phyloP scores from a whole-genome alignment of 2,888 invertebrate genomes.

The Melinaea menophilus region DNA sequence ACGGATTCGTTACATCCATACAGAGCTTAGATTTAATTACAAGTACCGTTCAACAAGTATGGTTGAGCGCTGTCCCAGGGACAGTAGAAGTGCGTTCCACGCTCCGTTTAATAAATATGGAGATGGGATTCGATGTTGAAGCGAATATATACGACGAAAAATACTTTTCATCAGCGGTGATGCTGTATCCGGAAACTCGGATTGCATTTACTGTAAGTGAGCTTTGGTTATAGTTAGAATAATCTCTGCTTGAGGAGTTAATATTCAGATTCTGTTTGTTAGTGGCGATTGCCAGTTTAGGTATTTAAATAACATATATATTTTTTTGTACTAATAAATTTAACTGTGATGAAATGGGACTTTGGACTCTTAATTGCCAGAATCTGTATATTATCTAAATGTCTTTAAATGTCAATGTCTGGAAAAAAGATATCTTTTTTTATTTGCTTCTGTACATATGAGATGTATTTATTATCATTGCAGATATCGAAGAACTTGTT shows the following conservation, averaged over 20 bases:
- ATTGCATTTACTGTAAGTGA: constrained; percentile 50
- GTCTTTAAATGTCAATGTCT: no score
- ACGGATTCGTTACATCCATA: constrained; percentile 56
- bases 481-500: constrained; percentile 48
- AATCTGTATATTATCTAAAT: no score
- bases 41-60: constrained; percentile 46
- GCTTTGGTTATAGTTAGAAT: not conserved
- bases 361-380: not conserved
- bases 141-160: constrained; percentile 36
- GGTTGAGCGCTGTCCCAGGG: constrained; percentile 39
- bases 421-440: no score
- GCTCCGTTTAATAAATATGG: constrained; percentile 47
- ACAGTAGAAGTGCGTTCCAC: constrained; percentile 43
- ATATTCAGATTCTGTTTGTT: no score
- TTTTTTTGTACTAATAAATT: not conserved
- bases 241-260: no score
- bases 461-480: constrained; percentile 20
- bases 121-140: constrained; percentile 52
- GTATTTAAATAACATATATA: no score
- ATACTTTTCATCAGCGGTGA: constrained; percentile 42
- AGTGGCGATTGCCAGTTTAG: no score
- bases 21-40: constrained; percentile 45
- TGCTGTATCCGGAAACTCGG: constrained; percentile 41
- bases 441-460: no score
- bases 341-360: not conserved